Conservation (phyloP, 2,888 invertebrate genomes). For the Synanthedon vespiformis region DNA sequence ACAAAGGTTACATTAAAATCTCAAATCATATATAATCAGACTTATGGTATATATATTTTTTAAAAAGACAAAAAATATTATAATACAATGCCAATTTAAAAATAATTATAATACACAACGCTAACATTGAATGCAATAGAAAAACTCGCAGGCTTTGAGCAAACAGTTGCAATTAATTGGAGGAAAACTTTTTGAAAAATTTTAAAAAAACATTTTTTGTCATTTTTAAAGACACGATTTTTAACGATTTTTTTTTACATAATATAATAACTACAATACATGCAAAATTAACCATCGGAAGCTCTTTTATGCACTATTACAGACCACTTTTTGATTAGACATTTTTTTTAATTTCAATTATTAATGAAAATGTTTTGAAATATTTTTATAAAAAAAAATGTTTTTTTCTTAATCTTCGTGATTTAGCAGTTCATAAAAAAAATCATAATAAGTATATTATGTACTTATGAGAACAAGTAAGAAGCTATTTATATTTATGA, state of each 20-base stretch:
- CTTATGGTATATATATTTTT: conserved; percentile 15
- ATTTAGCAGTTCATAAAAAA: no score
- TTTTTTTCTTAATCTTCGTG: no score
- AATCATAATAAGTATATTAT: no score
- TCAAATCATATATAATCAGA: conserved; percentile 44
- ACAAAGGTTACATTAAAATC: conserved; percentile 56
- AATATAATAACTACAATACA: conserved; percentile 29
- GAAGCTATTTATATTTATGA: no score
- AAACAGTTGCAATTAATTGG: conserved; percentile 51
- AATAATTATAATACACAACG: conserved; percentile 2
- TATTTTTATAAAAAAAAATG: no score
- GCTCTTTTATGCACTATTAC: conserved; percentile 23
- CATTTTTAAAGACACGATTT: conserved; percentile 40
- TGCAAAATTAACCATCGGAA: conserved; percentile 55
- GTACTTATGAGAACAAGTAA: no score
- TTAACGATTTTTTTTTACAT: conserved; percentile 21
- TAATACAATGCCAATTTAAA: background rate
- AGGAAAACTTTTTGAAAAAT: conserved; percentile 22
- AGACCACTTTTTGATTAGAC: conserved; percentile 5
- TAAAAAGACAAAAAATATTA: background rate
- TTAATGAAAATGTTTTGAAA: no score
- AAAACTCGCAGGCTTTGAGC: conserved; percentile 45
- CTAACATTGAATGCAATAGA: background rate
- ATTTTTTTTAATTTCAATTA: background rate
- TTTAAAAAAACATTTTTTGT: conserved; percentile 31